Percentiles rank a stretch among this genome's conserved stretches.
Evolutionary conservation across 2,797 vertebrate species (phyloP).

Genomic region (Halcyon smyrnensis): DNA sequence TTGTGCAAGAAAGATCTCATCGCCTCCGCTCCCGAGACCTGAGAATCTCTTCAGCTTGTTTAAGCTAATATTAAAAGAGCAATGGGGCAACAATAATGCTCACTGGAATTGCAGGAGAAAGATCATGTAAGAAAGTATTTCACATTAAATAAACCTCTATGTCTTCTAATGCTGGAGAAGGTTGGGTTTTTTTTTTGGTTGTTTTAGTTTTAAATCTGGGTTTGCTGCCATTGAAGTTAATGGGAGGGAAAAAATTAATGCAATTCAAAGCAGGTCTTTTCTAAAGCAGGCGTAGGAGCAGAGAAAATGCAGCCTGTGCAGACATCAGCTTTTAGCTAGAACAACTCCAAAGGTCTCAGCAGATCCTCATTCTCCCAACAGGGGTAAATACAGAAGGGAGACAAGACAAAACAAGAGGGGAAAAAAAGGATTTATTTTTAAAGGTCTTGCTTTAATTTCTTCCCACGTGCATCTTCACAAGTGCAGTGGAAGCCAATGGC

Average conservation of each 20-base stretch:
- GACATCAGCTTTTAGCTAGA: neutral
- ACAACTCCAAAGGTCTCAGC: neutral
- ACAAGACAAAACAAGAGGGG: neutral
- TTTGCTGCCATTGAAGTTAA: neutral
- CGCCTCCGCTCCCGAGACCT: neutral
- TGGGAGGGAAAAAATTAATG: neutral
- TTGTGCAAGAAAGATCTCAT: neutral
- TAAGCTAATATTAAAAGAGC: neutral
- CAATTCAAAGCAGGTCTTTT: neutral
- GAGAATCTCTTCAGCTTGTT: neutral
- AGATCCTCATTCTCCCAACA: neutral
- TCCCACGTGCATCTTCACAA: neutral
- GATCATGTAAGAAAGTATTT: neutral
- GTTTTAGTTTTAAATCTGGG: neutral
- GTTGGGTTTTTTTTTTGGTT: neutral
- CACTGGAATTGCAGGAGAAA: neutral
- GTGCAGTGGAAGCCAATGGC: neutral
- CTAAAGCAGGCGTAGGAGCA: neutral
- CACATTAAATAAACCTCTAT: neutral
- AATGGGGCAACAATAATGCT: neutral
- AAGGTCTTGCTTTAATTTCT: neutral
- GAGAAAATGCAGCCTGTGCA: neutral
- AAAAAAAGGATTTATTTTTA: rapidly evolving
- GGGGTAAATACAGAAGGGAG: neutral
- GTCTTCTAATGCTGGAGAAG: neutral